Base-by-base conservation (phyloP, 92 coral and sea anemone species). In the Anthopleura xanthogrammica region DNA sequence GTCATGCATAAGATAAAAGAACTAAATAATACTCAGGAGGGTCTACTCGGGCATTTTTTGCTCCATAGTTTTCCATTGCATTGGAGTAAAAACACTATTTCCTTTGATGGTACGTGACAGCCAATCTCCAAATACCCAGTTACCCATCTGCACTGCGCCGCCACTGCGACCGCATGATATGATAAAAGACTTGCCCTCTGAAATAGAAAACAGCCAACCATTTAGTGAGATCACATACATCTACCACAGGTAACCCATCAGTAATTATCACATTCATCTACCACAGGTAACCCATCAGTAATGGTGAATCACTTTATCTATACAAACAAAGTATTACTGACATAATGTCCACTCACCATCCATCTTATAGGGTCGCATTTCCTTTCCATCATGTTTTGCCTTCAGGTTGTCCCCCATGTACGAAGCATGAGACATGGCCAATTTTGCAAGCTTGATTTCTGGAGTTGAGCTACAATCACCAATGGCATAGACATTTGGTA, bases 31-130 rank as follows among this genome's bases (percentile, higher is more conserved):
- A 43, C 50, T 43, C 50, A 43, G 73, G 70, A 8, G 75, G 76
- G 52, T 65, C 83, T 80, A 80, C 85, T 92, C 90, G 52, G 98
- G 98, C 91, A 90, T 88, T 64, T 86, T 80, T 79, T 93, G 96
- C 12, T 88, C 94, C 98, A 95, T 95, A 52, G 89, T 85, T 86
- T 95, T 95, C 98, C 98, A 95, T 68, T 91, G 90, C 93, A 87
- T 90, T 12, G 93, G 93, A 23, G 91, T 90, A 41, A 94, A 85
- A n/a, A 93, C 97, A 29, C 40, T 68, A n/a, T 68, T 68, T 24
- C 74, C 74, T 68, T 68, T 68, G 74, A 68, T 68, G 12, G 29
- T 68, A 68, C 74, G 74, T 24, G 74, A 68, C 24, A 68, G 43
- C 97, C 97, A 93, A 16, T 95, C 97, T 52, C 94, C 91, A 76